Base-by-base conservation (phyloP, 2,797 vertebrate genomes). In the Chanos chanos region DNA sequence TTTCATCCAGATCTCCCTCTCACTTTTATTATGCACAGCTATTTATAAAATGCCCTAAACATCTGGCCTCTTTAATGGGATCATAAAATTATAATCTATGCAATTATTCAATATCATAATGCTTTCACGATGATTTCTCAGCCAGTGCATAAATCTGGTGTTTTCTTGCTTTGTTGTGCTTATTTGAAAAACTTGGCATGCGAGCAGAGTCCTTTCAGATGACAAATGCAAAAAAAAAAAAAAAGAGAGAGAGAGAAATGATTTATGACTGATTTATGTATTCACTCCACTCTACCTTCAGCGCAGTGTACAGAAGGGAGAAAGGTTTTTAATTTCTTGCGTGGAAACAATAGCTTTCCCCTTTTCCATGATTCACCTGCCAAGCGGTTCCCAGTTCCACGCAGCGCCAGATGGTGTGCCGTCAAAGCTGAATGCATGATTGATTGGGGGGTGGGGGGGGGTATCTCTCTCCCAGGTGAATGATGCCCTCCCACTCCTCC, bases 271-370 rank as follows among this genome's bases (percentile, higher is more conserved):
- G 83, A 83, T 89, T 81, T 89, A 87, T 88, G 82, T 87, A 85
- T 87, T 83, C 81, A 78, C 76, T 74, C 77, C 71, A 57, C 77
- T 69, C 70, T 68, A 80, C 76, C 75, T 76, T 75, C 85, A 78
- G 81, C 83, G 79, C 81, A 81, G 83, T 84, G 81, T 81, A 28
- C 24, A 51, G 41, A 79, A 81, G 81, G 82, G 83, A 77, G 82
- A 82, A 72, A 77, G 75, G 79, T 82, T 86, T 83, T 78, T 68
- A 85, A 88, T 87, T 90, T 85, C 84, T 87, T 86, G 79, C 79
- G 73, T 73, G 79, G 83, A 86, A 91, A 93, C 92, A 93, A 93
- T 92, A 77, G 85, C 81, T 78, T 82, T 79, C 71, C 82, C 81
- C 86, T 81, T 71, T 82, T 70, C 85, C 81, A 82, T 70, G 76